Conservation (phyloP, 2,888 invertebrate species). For the Xestoiulus laeticollis region DNA sequence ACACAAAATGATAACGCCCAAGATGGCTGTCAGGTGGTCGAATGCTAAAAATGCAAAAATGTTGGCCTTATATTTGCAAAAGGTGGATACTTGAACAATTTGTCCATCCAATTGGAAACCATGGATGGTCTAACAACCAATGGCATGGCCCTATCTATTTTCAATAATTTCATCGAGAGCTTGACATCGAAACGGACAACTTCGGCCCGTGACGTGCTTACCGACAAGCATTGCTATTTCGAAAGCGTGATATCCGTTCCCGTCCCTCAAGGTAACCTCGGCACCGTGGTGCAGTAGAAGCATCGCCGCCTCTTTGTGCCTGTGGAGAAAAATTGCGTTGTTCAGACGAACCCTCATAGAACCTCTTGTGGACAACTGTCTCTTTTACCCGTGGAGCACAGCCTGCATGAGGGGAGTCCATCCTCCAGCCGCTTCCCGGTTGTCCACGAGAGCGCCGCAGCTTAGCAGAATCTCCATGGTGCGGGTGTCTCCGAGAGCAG, state of each 20-base stretch:
- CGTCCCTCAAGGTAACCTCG: slow-evolving; percentile 63
- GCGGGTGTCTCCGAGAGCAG: slow-evolving; percentile 64
- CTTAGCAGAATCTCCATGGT: slow-evolving; percentile 63
- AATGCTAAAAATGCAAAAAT: no score
- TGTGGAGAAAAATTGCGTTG: slow-evolving; percentile 56
- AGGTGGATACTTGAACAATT: no score
- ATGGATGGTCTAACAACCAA: no score
- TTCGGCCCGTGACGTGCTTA: neutral
- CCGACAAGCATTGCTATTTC: slow-evolving; percentile 61
- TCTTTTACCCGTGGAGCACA: slow-evolving; percentile 64
- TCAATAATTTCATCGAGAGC: no score
- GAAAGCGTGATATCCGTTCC: slow-evolving; percentile 65
- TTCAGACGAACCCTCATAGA: neutral
- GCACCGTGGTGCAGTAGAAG: slow-evolving; percentile 63
- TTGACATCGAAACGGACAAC: neutral
- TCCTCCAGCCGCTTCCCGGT: slow-evolving; percentile 64
- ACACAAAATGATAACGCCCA: no score
- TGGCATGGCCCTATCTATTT: no score
- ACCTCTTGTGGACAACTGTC: neutral
- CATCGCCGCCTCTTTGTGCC: slow-evolving; percentile 63
- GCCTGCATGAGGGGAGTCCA: slow-evolving; percentile 67
- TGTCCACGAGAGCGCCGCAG: slow-evolving; percentile 64
- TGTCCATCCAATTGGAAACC: no score
- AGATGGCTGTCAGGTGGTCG: no score
- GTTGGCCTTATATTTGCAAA: no score